Percentiles rank a stretch among this genome's conserved stretches.
Conservation (phyloP, 2,888 invertebrate genomes). For the Bimastos eiseni region DNA sequence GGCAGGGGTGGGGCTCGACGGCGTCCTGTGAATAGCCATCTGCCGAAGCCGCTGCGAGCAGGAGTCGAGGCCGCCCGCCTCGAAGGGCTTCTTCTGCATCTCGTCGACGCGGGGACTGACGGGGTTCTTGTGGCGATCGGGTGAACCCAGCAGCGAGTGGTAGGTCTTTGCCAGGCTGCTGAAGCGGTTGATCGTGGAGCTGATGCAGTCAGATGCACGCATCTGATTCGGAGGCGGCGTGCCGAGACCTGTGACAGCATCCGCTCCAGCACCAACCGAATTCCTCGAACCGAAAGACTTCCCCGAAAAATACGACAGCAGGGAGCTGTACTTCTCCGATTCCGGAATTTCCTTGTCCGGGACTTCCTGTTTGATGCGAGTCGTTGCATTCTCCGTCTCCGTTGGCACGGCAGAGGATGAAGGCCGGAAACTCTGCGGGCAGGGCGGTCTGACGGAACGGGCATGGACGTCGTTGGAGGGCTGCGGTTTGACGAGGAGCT, state of each 20-base stretch:
- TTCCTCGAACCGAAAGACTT: neutral
- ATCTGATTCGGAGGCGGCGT: too few species aligned
- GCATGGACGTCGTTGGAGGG: conserved; percentile 66
- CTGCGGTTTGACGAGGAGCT: conserved; percentile 48
- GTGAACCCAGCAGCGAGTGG: neutral
- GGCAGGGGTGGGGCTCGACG: neutral
- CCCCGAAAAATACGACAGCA: neutral
- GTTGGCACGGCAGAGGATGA: conserved; percentile 18
- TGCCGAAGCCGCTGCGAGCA: conserved; percentile 99
- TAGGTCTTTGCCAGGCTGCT: neutral
- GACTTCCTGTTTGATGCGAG: neutral
- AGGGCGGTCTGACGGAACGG: conserved; percentile 16
- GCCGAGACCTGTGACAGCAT: neutral
- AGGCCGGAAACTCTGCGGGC: conserved; percentile 28
- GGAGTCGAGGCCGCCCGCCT: conserved; percentile 73
- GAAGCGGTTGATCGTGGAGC: neutral
- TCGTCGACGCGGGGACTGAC: conserved; percentile 66
- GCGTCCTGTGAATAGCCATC: conserved; percentile 74
- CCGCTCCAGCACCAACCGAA: neutral
- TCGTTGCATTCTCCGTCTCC: neutral
- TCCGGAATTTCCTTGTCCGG: neutral
- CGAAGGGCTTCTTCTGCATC: neutral
- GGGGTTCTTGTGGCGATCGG: neutral
- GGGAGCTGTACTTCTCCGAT: neutral
- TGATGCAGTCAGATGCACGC: neutral